These are phyloP conservation scores for Synergus japonicus DNA, from an alignment of 2,888 invertebrate species.

Conservation along the genomic window DNA sequence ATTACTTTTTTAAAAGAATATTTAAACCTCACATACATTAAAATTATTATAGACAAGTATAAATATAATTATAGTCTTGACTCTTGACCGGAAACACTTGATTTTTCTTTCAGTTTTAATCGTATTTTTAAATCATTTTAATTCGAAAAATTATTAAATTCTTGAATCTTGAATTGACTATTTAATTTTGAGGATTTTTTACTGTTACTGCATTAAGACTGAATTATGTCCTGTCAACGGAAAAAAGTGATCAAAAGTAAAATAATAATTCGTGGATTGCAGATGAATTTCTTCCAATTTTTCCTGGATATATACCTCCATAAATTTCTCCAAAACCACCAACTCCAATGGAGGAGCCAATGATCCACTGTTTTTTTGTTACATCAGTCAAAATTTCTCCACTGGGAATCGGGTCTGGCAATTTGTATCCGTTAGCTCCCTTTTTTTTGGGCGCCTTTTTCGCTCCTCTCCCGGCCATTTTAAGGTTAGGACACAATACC, in stretches of 20 bases:
- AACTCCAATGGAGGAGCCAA: constrained; percentile 91
- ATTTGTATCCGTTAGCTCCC: constrained; percentile 78
- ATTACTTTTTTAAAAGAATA: constrained; percentile 6
- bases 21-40: neutral
- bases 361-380: constrained; percentile 88
- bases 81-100: neutral
- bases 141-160: too few relatives aligned
- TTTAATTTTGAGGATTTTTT: too few relatives aligned
- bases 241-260: neutral
- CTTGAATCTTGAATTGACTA: too few relatives aligned
- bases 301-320: constrained; percentile 81
- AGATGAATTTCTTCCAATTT: neutral
- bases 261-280: neutral
- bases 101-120: too few relatives aligned
- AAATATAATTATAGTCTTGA: too few relatives aligned
- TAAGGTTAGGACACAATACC: constrained; percentile 52
- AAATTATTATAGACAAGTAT: neutral
- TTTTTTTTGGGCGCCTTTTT: constrained; percentile 74
- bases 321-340: constrained; percentile 98
- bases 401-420: constrained; percentile 85
- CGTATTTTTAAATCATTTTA: too few relatives aligned
- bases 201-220: too few relatives aligned
- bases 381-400: constrained; percentile 90
- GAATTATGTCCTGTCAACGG: neutral
- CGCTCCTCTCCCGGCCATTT: constrained; percentile 66